These are phyloP conservation scores for Troides helena DNA, from an alignment of 2,888 invertebrate genomes.

Conservation along the genomic window DNA sequence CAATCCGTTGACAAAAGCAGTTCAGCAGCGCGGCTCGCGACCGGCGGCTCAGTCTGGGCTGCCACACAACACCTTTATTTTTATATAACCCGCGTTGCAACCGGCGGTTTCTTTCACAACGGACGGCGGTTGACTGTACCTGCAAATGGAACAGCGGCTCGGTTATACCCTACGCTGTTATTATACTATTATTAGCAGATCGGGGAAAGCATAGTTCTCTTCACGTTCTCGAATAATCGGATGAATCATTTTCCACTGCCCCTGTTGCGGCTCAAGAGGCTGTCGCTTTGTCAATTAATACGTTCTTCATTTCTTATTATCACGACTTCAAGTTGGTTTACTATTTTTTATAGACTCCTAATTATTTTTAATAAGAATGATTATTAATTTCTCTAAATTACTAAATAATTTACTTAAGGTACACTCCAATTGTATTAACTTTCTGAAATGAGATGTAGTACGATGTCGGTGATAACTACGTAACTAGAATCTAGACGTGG, in stretches of 20 bases:
- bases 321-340: too few relatives aligned
- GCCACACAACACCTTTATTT: slow-evolving; percentile 55
- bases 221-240: slow-evolving; percentile 18
- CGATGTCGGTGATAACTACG: too few relatives aligned
- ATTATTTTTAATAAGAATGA: too few relatives aligned
- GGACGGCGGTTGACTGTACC: slow-evolving; percentile 38
- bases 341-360: too few relatives aligned
- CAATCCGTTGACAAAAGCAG: slow-evolving; percentile 41
- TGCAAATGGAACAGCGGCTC: slow-evolving; percentile 29
- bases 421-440: too few relatives aligned
- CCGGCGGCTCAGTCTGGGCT: slow-evolving; percentile 45
- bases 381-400: too few relatives aligned
- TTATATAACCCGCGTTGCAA: slow-evolving; percentile 72
- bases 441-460: too few relatives aligned
- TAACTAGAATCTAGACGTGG: too few relatives aligned
- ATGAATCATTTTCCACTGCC: slow-evolving; percentile 17
- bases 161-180: slow-evolving; percentile 29
- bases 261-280: not conserved
- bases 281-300: slow-evolving; percentile 1
- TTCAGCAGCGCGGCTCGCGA: slow-evolving; percentile 41
- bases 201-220: not conserved
- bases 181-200: slow-evolving; percentile 9
- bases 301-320: slow-evolving; percentile 2
- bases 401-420: too few relatives aligned
- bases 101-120: slow-evolving; percentile 59